Evolutionary conservation across 2,888 invertebrate genomes (phyloP).

Genomic region (Tineola bisselliella): DNA sequence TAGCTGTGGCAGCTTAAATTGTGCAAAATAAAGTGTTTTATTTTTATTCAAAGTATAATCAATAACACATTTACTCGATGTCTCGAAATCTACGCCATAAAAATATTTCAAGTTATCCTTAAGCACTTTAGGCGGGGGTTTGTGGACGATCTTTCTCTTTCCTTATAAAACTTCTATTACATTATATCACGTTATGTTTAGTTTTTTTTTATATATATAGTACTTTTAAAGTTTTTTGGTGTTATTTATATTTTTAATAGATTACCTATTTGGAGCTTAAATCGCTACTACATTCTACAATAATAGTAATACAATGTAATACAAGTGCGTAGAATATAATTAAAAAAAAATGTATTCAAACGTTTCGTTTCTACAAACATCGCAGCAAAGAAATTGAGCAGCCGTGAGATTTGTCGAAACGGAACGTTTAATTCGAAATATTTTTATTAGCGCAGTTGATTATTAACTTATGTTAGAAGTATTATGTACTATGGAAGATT

Average conservation of each 20-base stretch:
- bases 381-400: neutral
- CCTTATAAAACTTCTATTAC: neutral
- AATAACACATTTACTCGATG: conserved; percentile 66
- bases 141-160: neutral
- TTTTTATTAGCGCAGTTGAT: conserved; percentile 39
- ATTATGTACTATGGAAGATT: conserved; percentile 63
- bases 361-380: neutral
- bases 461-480: conserved; percentile 40
- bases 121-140: neutral
- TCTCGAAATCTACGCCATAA: conserved; percentile 46
- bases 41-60: conserved; percentile 32
- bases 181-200: neutral
- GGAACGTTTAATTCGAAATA: conserved; percentile 31
- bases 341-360: neutral
- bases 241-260: neutral
- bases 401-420: conserved; percentile 13
- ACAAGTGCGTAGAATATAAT: neutral
- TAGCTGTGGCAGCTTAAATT: conserved; percentile 40
- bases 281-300: neutral
- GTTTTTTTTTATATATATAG: no score
- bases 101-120: conserved; percentile 36
- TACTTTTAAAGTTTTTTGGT: no score
- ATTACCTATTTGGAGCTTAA: no score
- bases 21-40: conserved; percentile 33
- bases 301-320: neutral